phyloP scores from a whole-genome alignment of 2,888 invertebrate species.

The Hirudinaria manillensis region DNA sequence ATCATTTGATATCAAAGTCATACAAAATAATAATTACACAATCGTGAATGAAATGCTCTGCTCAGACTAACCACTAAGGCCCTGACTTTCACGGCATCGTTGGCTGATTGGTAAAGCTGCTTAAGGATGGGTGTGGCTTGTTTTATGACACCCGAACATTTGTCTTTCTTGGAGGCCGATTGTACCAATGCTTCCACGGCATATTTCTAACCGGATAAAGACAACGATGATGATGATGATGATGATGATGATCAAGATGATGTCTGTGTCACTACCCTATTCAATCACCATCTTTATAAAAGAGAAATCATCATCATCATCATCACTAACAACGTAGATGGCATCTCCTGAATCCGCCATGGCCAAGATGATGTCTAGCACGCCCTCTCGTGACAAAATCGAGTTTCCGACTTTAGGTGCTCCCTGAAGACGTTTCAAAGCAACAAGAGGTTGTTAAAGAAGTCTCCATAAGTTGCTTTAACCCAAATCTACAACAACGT shows the following conservation, averaged over 20 bases:
- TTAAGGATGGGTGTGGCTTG: slow-evolving; percentile 90
- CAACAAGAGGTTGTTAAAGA: neutral
- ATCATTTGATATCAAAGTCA: neutral
- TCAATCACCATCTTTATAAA: neutral
- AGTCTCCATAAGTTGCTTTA: neutral
- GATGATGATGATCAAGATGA: neutral
- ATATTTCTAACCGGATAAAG: slow-evolving; percentile 64
- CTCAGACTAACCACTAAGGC: slow-evolving; percentile 59
- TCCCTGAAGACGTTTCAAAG: slow-evolving; percentile 59
- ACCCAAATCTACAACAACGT: neutral
- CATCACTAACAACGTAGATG: slow-evolving; percentile 62
- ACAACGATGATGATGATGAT: neutral
- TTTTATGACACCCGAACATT: slow-evolving; percentile 78
- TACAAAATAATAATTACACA: neutral
- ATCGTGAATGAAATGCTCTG: neutral
- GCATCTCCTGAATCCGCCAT: slow-evolving; percentile 90
- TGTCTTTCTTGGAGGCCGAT: slow-evolving; percentile 92
- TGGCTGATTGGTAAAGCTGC: slow-evolving; percentile 73
- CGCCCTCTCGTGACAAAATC: slow-evolving; percentile 61
- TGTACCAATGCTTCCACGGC: slow-evolving; percentile 94
- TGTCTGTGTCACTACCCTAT: neutral
- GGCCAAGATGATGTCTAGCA: slow-evolving; percentile 89
- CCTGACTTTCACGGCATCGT: slow-evolving; percentile 74
- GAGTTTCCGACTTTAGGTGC: slow-evolving; percentile 85
- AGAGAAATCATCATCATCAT: neutral